Base-by-base conservation (phyloP, 2,113 vertebrate species). In the Mugil cephalus region DNA sequence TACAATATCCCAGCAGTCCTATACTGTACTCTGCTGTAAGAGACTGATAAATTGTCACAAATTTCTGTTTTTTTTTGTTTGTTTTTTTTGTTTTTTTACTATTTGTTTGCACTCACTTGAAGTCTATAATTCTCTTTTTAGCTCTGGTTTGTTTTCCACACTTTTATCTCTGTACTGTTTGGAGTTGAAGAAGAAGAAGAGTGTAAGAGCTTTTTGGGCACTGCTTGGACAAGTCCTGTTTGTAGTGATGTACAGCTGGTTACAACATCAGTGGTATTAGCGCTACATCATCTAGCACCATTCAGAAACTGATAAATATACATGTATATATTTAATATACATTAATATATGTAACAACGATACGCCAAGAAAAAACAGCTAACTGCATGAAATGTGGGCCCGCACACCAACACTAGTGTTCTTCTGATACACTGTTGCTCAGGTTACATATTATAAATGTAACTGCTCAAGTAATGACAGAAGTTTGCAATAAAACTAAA, bases 341-440 rank as follows among this genome's bases (percentile, higher is more conserved):
- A 13, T 18, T 1, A 43, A 18, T 63, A 19, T 0, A 8, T 24
- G 2, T 68, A 10, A 21, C 11, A 24, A 21, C n/a, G 46, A 6
- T 11, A n/a, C 2, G 8, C 9, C 34, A 17, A 42, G 24, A 50
- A 50, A 38, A 51, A 40, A 10, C 10, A 19, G 3, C 2, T 7
- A 38, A 17, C 10, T 19, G 40, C 66, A 43, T 66, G 14, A 43
- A 46, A 43, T 42, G 52, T 30, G 38, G 19, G 19, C 34, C 55
- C 30, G 18, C 42, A 34, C 65, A 39, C n/a, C n/a, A 52, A 68
- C 67, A 64, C 46, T 56, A 38, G 17, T 51, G 74, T 62, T 71
- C 45, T 38, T 42, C 35, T 60, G 52, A 53, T 53, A 53, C 30
- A 69, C 36, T 8, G 64, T 4, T 36, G 77, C 50, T 59, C 51